Evolutionary conservation across 2,888 invertebrate genomes (phyloP).

Genomic region (Epinotia brunnichana): DNA sequence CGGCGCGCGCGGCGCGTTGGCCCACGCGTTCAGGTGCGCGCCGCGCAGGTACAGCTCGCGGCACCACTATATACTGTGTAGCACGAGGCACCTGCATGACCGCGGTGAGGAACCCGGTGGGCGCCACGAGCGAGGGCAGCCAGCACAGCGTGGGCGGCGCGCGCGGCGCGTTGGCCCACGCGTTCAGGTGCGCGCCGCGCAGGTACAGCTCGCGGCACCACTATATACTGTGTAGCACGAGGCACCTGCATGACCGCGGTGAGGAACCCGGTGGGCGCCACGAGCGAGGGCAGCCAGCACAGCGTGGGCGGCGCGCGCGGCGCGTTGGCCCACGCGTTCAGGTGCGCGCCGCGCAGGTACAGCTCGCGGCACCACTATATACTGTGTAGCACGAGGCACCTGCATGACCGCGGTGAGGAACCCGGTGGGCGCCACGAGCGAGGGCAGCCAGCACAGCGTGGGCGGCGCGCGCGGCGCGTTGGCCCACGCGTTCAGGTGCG

Average conservation of each 20-base stretch:
- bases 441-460: constrained; percentile 92
- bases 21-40: constrained; percentile 90
- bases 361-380: constrained; percentile 86
- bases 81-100: constrained; percentile 87
- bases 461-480: constrained; percentile 83
- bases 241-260: constrained; percentile 92
- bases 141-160: constrained; percentile 89
- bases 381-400: constrained; percentile 92
- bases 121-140: constrained; percentile 94
- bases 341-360: constrained; percentile 89
- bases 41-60: constrained; percentile 89
- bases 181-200: too few relatives aligned
- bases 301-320: constrained; percentile 85
- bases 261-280: constrained; percentile 94
- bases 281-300: constrained; percentile 95
- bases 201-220: too few relatives aligned
- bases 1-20: constrained; percentile 89
- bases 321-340: constrained; percentile 89
- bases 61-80: constrained; percentile 66
- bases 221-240: constrained; percentile 81
- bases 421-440: constrained; percentile 94
- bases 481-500: constrained; percentile 80
- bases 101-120: constrained; percentile 94
- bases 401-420: constrained; percentile 95
- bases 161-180: constrained; percentile 86